Conservation (phyloP, 2,888 invertebrate species). For the Drosophila limbata region DNA sequence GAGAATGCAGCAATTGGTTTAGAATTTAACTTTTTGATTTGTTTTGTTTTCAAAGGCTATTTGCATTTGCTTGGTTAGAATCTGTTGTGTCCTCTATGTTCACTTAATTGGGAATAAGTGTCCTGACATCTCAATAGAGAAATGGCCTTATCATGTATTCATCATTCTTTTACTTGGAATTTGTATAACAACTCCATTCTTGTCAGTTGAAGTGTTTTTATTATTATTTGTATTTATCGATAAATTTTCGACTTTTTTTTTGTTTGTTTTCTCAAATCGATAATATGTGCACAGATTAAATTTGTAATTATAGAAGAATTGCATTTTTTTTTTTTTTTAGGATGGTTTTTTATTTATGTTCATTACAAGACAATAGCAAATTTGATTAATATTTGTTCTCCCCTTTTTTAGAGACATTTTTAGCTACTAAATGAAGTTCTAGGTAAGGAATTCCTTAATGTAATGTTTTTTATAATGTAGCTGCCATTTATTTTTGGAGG, state of each 20-base stretch:
- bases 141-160: background rate
- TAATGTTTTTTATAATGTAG: slow-evolving; percentile 3
- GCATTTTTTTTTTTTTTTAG: no score
- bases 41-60: background rate
- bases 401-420: no score
- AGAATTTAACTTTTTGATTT: background rate
- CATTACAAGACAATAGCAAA: no score
- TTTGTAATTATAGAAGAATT: no score
- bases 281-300: no score
- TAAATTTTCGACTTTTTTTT: no score
- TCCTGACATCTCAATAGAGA: background rate
- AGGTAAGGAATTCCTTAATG: background rate
- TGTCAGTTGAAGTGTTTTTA: background rate
- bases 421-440: background rate
- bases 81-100: background rate
- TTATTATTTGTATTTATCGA: no score
- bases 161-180: no score
- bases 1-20: slow-evolving; percentile 7
- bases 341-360: no score
- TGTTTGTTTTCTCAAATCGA: no score
- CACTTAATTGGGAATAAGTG: background rate
- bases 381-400: no score
- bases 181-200: background rate
- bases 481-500: slow-evolving; percentile 4
- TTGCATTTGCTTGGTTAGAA: background rate